Percentiles rank a stretch among this genome's conserved stretches.
These are phyloP conservation scores for Octodon degus DNA, from an alignment of 2,113 vertebrate genomes.

Conservation along the genomic window DNA sequence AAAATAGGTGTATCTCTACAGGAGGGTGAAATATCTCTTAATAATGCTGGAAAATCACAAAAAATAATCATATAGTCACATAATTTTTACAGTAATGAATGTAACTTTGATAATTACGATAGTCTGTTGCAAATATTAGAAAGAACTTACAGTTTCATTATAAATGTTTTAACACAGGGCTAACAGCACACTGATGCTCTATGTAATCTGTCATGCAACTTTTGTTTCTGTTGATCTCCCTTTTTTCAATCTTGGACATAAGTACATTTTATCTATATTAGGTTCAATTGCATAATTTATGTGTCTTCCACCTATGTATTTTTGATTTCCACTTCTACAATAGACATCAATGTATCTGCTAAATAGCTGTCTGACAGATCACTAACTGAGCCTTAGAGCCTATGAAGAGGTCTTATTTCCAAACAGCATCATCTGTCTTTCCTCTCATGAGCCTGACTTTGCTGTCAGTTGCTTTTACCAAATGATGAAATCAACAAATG, in stretches of 20 bases:
- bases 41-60: neutral
- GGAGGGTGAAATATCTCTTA: neutral
- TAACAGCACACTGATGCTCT: neutral
- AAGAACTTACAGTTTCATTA: neutral
- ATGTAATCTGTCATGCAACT: neutral
- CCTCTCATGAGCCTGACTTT: constrained; percentile 9
- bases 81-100: neutral
- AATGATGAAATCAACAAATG: constrained; percentile 27
- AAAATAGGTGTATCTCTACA: neutral
- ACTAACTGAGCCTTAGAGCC: neutral
- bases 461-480: neutral
- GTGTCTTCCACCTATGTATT: neutral
- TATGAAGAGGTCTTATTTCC: neutral
- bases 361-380: neutral
- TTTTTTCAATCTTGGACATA: neutral
- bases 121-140: neutral
- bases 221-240: neutral
- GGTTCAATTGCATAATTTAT: neutral
- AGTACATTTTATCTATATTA: neutral
- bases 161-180: neutral
- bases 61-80: neutral
- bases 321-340: neutral
- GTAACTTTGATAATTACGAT: neutral
- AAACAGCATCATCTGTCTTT: neutral
- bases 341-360: neutral